phyloP scores from a whole-genome alignment of 2,888 invertebrate genomes.

The Serrognathus titanus region DNA sequence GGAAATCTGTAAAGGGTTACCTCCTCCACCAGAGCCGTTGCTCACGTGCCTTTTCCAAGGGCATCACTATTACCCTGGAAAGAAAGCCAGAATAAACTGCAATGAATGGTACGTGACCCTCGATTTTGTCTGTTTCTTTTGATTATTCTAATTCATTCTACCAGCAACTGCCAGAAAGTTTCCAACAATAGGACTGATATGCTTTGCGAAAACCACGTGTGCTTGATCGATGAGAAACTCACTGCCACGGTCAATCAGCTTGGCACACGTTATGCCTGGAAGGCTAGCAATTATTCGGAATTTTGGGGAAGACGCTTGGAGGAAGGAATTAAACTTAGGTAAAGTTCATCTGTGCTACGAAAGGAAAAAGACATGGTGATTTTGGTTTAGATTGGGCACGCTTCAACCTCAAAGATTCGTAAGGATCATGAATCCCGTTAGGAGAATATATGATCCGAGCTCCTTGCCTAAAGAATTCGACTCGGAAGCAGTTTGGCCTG shows the following conservation, averaged over 20 bases:
- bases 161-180: conserved; percentile 56
- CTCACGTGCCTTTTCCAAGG: conserved; percentile 56
- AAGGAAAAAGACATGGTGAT: neutral
- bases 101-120: conserved; percentile 64
- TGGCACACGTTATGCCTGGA: conserved; percentile 62
- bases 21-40: conserved; percentile 25
- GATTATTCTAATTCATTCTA: conserved; percentile 18
- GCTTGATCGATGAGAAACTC: conserved; percentile 71
- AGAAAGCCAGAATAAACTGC: conserved; percentile 62
- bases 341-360: conserved; percentile 14
- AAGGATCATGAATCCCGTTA: conserved; percentile 58
- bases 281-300: conserved; percentile 73
- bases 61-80: conserved; percentile 50
- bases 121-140: neutral
- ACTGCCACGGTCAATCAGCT: conserved; percentile 64
- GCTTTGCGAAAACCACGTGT: conserved; percentile 68
- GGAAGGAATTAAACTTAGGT: conserved; percentile 78
- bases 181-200: conserved; percentile 46
- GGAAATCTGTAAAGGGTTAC: conserved; percentile 62
- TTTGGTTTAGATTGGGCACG: conserved; percentile 50
- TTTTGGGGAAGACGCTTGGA: conserved; percentile 80
- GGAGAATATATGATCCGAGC: conserved; percentile 57
- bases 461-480: conserved; percentile 72
- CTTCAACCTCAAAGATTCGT: conserved; percentile 53
- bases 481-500: conserved; percentile 70